These are phyloP conservation scores for Lepus europaeus DNA, from an alignment of 2,113 vertebrate genomes.

Conservation along the genomic window DNA sequence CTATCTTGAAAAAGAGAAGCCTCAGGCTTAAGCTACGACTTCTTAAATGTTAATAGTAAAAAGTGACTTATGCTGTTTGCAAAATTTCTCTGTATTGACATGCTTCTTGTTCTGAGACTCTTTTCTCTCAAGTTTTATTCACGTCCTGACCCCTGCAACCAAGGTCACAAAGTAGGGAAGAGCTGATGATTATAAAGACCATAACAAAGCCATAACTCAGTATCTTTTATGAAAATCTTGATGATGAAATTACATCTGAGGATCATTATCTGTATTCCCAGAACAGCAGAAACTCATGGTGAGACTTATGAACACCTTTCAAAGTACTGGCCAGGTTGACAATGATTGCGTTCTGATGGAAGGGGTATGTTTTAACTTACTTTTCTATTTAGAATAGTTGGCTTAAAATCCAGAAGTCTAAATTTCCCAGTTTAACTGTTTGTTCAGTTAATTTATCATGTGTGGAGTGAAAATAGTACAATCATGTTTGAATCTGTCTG, in stretches of 20 bases:
- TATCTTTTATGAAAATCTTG: not conserved
- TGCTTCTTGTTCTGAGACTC: not conserved
- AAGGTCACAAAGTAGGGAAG: slow-evolving; percentile 14
- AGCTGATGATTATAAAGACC: not conserved
- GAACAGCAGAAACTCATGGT: slow-evolving; percentile 31
- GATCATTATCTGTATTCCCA: slow-evolving; percentile 9
- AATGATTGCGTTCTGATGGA: not conserved
- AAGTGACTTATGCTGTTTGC: not conserved
- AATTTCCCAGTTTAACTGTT: slow-evolving; percentile 26
- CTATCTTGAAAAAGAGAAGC: not conserved
- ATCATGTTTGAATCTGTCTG: not conserved
- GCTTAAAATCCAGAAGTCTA: slow-evolving; percentile 39
- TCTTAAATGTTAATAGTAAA: slow-evolving; percentile 39
- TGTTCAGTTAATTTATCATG: not conserved
- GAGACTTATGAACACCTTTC: slow-evolving; percentile 16
- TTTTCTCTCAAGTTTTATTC: not conserved
- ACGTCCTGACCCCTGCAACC: not conserved
- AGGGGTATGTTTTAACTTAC: not conserved
- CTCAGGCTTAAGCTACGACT: not conserved
- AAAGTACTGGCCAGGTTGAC: not conserved
- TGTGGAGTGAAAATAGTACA: not conserved
- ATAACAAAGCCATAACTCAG: not conserved
- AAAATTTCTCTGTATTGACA: slow-evolving; percentile 20
- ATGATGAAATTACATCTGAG: not conserved
- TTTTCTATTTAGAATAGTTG: slow-evolving; percentile 29